phyloP scores from a whole-genome alignment of 2,113 vertebrate genomes.

The Cisticola juncidis region DNA sequence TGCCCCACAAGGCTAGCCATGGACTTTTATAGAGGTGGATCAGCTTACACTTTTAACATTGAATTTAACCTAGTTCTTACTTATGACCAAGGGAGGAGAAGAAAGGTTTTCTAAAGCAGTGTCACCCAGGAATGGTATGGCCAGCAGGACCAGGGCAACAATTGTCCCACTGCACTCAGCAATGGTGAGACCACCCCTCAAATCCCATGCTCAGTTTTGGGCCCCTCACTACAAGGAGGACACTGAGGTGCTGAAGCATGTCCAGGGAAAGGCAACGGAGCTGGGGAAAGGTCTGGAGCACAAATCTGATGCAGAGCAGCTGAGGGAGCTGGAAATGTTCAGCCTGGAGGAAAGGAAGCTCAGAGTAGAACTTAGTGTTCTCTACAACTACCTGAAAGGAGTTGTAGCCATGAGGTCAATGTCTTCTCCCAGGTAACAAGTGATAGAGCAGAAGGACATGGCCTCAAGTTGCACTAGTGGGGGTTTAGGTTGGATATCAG shows the following conservation, averaged over 20 bases:
- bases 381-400: neutral
- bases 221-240: neutral
- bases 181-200: neutral
- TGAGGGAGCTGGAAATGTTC: neutral
- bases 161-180: neutral
- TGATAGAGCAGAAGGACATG: neutral
- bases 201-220: neutral
- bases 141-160: neutral
- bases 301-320: neutral
- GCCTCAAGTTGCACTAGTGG: neutral
- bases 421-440: neutral
- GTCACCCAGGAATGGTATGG: neutral
- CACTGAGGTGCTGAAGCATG: fast-evolving
- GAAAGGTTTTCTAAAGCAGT: neutral
- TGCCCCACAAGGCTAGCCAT: neutral
- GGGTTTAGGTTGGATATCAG: neutral
- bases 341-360: neutral
- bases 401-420: neutral
- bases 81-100: neutral
- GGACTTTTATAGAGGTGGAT: neutral
- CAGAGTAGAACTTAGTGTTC: neutral
- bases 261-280: neutral
- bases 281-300: neutral
- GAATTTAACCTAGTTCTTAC: neutral
- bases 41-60: neutral